Evolutionary conservation across 2,797 vertebrate genomes (phyloP).

Genomic region (Peromyscus melanophrys): DNA sequence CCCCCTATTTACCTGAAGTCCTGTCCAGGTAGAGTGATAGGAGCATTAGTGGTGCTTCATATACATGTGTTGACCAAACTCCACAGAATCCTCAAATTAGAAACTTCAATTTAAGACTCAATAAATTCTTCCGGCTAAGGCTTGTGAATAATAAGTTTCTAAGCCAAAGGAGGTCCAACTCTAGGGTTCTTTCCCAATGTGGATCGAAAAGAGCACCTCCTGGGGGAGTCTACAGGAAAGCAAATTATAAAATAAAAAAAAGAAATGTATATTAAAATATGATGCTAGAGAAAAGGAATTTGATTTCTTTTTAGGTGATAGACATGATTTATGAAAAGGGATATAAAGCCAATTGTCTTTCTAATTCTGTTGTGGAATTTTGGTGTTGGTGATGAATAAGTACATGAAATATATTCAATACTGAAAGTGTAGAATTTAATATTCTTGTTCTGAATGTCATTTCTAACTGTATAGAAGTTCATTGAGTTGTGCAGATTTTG

Average conservation of each 20-base stretch:
- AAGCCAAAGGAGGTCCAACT: background rate
- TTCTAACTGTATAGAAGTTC: background rate
- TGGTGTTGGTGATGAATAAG: background rate
- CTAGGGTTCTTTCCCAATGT: background rate
- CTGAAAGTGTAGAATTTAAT: background rate
- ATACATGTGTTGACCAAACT: background rate
- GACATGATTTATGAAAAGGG: background rate
- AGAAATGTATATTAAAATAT: background rate
- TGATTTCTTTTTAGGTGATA: background rate
- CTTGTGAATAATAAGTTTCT: background rate
- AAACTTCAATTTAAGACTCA: conserved; percentile 33
- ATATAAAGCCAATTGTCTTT: background rate
- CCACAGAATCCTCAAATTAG: background rate
- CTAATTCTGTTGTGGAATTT: background rate
- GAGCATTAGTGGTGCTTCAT: background rate
- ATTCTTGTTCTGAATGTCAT: background rate
- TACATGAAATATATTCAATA: background rate
- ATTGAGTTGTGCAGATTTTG: background rate
- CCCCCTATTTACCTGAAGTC: background rate
- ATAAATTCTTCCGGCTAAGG: background rate
- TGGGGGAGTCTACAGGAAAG: background rate
- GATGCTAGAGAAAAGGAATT: background rate
- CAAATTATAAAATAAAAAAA: no score
- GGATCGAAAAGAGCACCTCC: background rate
- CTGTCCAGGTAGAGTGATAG: background rate